A percentile compares a stretch with the other conserved stretches of the same genome.
Conservation (phyloP, 2,888 invertebrate species). For the Chymomyza caudatula region DNA sequence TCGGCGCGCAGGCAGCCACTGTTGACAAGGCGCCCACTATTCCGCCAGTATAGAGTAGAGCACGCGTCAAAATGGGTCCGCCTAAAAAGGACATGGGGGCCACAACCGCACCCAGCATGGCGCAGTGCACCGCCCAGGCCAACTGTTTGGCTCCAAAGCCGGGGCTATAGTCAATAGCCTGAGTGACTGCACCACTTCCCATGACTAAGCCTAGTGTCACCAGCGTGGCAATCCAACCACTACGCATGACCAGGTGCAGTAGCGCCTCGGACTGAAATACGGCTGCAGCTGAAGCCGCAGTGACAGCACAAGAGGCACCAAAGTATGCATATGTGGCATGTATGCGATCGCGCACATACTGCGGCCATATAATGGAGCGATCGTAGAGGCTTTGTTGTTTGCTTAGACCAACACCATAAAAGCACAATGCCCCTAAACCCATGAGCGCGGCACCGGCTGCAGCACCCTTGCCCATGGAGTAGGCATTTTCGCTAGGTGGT, state of each 20-base stretch:
- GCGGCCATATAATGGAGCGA: slow-evolving; percentile 94
- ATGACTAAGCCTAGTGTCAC: slow-evolving; percentile 92
- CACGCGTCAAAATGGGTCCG: slow-evolving; percentile 92
- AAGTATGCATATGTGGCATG: slow-evolving; percentile 94
- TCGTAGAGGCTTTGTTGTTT: slow-evolving; percentile 89
- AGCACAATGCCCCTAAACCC: slow-evolving; percentile 94
- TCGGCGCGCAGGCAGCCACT: slow-evolving; percentile 96
- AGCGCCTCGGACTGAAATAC: slow-evolving; percentile 89
- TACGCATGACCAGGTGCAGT: slow-evolving; percentile 87
- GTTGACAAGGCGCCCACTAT: slow-evolving; percentile 96
- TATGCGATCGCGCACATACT: slow-evolving; percentile 93
- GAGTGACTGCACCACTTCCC: slow-evolving; percentile 89
- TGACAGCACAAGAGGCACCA: slow-evolving; percentile 89
- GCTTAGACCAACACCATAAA: slow-evolving; percentile 93
- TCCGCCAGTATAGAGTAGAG: slow-evolving; percentile 96
- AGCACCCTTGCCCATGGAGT: slow-evolving; percentile 91
- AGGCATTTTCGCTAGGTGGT: slow-evolving; percentile 89
- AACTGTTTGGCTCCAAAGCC: slow-evolving; percentile 90
- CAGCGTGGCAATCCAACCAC: slow-evolving; percentile 89
- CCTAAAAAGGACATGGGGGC: slow-evolving; percentile 95
- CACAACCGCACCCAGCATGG: slow-evolving; percentile 92
- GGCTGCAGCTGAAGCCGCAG: slow-evolving; percentile 89
- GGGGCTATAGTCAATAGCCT: slow-evolving; percentile 89
- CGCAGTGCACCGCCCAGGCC: slow-evolving; percentile 91
- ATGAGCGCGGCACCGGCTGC: slow-evolving; percentile 92